Evolutionary conservation across 1,140 invertebrate genomes (phyloP).

Genomic region (Bombyx mori): ASM3026992v2 NC_085111.1:10902501-10903000

Average conservation of each 20-base stretch:
- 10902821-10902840: not conserved
- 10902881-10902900: too few relatives aligned
- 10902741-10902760: conserved; percentile 25
- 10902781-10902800: conserved; percentile 21
- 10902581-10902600: conserved; percentile 25
- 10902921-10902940: too few relatives aligned
- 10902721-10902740: conserved; percentile 26
- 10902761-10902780: conserved; percentile 35
- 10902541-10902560: too few relatives aligned
- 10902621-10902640: conserved; percentile 52
- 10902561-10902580: too few relatives aligned
- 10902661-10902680: conserved; percentile 53
- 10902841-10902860: not conserved
- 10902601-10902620: conserved; percentile 28
- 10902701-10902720: conserved; percentile 44
- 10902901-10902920: too few relatives aligned
- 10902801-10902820: conserved; percentile 10
- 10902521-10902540: too few relatives aligned
- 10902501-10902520: too few relatives aligned
- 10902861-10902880: too few relatives aligned
- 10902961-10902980: too few relatives aligned
- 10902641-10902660: conserved; percentile 47
- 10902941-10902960: too few relatives aligned
- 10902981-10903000: too few relatives aligned
- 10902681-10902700: conserved; percentile 45